These are phyloP conservation scores for Anoplophora glabripennis DNA, from an alignment of 1,140 invertebrate genomes.

Conservation along the genomic window DNA sequence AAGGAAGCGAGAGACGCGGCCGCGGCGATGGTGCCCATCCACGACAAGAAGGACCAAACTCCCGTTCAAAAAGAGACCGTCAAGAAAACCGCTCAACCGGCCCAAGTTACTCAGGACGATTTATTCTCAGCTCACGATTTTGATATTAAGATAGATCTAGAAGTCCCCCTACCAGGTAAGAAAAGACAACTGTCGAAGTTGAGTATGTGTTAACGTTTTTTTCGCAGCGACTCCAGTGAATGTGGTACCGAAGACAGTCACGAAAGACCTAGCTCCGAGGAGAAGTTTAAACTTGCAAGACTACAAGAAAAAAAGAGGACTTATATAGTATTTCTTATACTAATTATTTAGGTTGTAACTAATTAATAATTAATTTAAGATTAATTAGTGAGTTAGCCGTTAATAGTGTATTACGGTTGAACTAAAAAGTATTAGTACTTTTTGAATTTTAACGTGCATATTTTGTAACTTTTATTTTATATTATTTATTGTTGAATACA, in stretches of 20 bases:
- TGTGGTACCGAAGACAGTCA: slow-evolving; percentile 71
- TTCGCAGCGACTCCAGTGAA: slow-evolving; percentile 67
- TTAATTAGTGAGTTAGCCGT: no score
- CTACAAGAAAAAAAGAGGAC: slow-evolving; percentile 93
- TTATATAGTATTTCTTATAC: slow-evolving; percentile 63
- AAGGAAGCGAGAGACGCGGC: slow-evolving; percentile 41
- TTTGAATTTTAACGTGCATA: no score
- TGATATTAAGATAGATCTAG: slow-evolving; percentile 92
- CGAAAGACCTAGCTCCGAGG: slow-evolving; percentile 78
- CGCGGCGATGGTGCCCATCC: slow-evolving; percentile 21
- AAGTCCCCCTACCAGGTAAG: slow-evolving; percentile 77
- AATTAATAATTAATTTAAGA: no score
- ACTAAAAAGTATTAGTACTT: no score
- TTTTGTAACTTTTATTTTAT: no score
- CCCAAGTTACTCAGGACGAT: slow-evolving; percentile 67
- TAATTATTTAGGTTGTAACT: no score
- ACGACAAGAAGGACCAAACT: slow-evolving; percentile 44
- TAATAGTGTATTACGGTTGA: no score
- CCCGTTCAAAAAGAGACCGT: slow-evolving; percentile 11
- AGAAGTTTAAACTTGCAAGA: slow-evolving; percentile 93
- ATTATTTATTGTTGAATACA: no score
- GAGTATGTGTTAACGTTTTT: not conserved
- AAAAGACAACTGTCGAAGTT: slow-evolving; percentile 25
- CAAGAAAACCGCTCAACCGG: slow-evolving; percentile 40
- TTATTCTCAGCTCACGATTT: slow-evolving; percentile 94